Percentiles rank a stretch among this genome's conserved stretches.
Evolutionary conservation across 1,140 invertebrate genomes (phyloP).

Genomic region (Drosophila rhopaloa): DNA sequence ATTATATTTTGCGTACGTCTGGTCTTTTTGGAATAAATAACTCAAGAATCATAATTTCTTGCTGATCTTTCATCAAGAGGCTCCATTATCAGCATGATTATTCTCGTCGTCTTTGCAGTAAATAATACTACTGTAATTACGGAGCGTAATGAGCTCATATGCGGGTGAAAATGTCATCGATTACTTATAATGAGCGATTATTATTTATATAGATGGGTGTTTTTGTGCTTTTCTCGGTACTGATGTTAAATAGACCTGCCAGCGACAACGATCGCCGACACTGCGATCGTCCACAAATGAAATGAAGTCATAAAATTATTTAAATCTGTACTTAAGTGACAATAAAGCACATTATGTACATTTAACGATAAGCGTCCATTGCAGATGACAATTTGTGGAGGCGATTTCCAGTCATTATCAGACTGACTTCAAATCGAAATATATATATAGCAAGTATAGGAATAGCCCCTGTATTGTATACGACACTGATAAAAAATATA

Average conservation of each 20-base stretch:
- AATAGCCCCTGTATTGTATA: conserved; percentile 7
- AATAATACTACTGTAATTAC: conserved; percentile 55
- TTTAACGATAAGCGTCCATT: conserved; percentile 65
- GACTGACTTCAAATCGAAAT: conserved; percentile 1
- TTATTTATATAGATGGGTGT: conserved; percentile 47
- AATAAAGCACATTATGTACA: conserved; percentile 74
- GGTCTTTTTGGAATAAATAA: conserved; percentile 16
- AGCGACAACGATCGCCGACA: conserved; percentile 5
- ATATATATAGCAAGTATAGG: background rate
- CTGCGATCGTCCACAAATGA: conserved; percentile 31
- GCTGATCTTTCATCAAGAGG: conserved; percentile 1
- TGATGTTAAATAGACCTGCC: conserved; percentile 10
- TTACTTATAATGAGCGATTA: conserved; percentile 59
- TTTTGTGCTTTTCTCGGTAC: conserved; percentile 32
- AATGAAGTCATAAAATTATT: conserved; percentile 79
- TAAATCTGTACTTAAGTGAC: conserved; percentile 78
- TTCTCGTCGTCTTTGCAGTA: conserved; percentile 22
- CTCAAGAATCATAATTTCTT: conserved; percentile 9
- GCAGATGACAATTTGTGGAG: conserved; percentile 36
- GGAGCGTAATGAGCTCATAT: conserved; percentile 47
- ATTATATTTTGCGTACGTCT: background rate
- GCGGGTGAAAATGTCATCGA: conserved; percentile 74
- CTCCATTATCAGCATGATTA: conserved; percentile 27
- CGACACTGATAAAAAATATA: conserved; percentile 1
- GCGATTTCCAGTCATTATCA: conserved; percentile 3